phyloP scores from a whole-genome alignment of 2,888 invertebrate genomes.

The Parapristionchus giblindavisi region DNA sequence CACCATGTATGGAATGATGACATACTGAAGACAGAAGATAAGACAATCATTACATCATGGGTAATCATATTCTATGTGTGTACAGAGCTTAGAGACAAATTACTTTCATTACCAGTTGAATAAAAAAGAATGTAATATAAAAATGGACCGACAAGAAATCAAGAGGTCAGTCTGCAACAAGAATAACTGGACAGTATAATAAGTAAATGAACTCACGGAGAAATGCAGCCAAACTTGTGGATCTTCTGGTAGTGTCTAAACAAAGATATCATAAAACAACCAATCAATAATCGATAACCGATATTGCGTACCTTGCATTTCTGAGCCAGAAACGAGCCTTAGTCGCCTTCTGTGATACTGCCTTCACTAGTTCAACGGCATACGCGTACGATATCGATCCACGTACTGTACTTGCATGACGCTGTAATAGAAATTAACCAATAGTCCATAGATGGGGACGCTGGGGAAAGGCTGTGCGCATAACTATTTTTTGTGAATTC shows the following conservation, averaged over 20 bases:
- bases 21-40: not conserved
- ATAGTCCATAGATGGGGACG: too few species aligned
- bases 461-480: too few species aligned
- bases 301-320: slow-evolving; percentile 31
- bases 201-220: slow-evolving; percentile 24
- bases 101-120: too few species aligned
- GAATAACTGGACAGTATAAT: not conserved
- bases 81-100: too few species aligned
- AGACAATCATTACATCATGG: too few species aligned
- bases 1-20: slow-evolving; percentile 28
- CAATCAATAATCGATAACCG: not conserved
- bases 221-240: slow-evolving; percentile 4
- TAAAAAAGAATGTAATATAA: too few species aligned
- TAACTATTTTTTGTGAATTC: too few species aligned
- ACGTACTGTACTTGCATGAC: not conserved
- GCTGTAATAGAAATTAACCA: not conserved
- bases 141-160: too few species aligned
- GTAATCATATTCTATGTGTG: too few species aligned
- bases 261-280: not conserved
- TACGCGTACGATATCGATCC: slow-evolving; percentile 8
- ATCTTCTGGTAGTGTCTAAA: slow-evolving; percentile 35
- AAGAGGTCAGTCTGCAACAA: not conserved
- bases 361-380: slow-evolving; percentile 25
- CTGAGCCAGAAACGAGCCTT: slow-evolving; percentile 26
- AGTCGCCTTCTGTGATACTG: not conserved